These are phyloP conservation scores for Hyles euphorbiae DNA, from an alignment of 1,140 invertebrate genomes.

Conservation along the genomic window DNA sequence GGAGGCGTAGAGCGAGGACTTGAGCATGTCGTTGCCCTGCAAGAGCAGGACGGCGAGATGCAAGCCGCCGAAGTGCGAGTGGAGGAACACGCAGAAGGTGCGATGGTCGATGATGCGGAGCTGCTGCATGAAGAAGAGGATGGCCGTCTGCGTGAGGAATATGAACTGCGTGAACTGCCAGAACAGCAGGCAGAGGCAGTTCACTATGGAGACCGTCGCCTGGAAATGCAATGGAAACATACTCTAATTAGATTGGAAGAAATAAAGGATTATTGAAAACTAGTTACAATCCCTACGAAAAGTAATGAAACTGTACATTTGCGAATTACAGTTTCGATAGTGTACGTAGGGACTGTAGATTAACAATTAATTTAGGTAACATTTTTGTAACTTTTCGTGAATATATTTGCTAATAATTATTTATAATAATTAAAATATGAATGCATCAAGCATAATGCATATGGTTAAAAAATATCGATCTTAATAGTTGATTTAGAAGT, in stretches of 20 bases:
- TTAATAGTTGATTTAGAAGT: no score
- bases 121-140: constrained; percentile 80
- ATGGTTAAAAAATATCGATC: no score
- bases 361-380: no score
- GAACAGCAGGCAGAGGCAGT: constrained; percentile 74
- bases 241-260: neutral
- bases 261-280: no score
- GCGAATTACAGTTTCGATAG: no score
- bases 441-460: no score
- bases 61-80: constrained; percentile 79
- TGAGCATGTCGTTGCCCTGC: constrained; percentile 78
- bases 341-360: no score
- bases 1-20: constrained; percentile 81
- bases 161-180: constrained; percentile 90
- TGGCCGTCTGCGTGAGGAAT: constrained; percentile 81
- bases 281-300: no score
- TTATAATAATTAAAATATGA: no score
- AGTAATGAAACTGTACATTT: no score
- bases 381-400: no score
- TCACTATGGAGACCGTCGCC: constrained; percentile 49
- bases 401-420: no score
- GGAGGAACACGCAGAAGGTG: constrained; percentile 64
- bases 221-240: constrained; percentile 38
- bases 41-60: constrained; percentile 63
- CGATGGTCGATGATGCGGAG: constrained; percentile 77